These are phyloP conservation scores for Pogona vitticeps DNA, from an alignment of 2,113 vertebrate species.

Conservation along the genomic window DNA sequence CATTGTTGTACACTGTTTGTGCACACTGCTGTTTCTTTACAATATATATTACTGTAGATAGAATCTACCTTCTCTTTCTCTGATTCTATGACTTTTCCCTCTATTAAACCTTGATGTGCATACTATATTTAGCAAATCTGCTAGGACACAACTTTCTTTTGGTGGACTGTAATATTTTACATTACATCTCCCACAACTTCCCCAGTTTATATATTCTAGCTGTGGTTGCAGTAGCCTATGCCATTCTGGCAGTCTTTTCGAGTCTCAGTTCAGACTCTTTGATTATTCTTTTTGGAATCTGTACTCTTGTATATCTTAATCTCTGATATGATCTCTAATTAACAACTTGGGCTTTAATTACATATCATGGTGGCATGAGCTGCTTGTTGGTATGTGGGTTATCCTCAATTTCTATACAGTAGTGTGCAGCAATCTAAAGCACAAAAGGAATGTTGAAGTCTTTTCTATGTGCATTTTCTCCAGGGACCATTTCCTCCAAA, in stretches of 20 bases:
- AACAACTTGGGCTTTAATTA: background rate
- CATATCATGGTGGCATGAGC: background rate
- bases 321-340: background rate
- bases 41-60: background rate
- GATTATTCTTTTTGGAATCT: background rate
- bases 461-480: background rate
- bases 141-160: background rate
- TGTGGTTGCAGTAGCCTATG: background rate
- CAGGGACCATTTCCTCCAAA: background rate
- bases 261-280: background rate
- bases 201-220: background rate
- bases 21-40: background rate
- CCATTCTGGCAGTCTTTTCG: background rate
- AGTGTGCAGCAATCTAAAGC: background rate
- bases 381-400: background rate
- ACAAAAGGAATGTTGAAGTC: background rate
- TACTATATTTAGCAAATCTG: background rate
- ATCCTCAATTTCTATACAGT: background rate
- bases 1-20: background rate
- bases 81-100: too few species aligned
- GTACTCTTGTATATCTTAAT: background rate
- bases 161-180: background rate
- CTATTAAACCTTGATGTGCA: background rate
- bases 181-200: background rate
- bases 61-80: background rate